Base-by-base conservation (phyloP, 2,797 vertebrate species). In the Enteromius trimaculatus region DNA sequence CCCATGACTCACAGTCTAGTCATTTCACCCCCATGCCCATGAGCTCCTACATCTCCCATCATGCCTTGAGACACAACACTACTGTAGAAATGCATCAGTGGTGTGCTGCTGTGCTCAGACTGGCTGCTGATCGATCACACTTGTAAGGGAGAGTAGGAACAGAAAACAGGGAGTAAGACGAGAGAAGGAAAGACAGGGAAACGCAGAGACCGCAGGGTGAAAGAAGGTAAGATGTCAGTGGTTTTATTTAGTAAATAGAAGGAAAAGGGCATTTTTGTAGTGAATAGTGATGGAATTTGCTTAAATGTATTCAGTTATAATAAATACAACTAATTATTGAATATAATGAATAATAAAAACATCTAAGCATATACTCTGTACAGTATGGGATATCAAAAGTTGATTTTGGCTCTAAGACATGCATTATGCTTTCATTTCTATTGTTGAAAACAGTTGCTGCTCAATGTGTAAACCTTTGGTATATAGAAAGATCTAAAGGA, bases 1-100 rank as follows among this genome's bases (percentile, higher is more conserved):
- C 69, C 34, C 34, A 34, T 87, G 81, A 88, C 65, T 85, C 83
- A 79, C 42, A 66, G 66, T 82, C 69, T 72, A 64, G 71, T n/a
- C 29, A 71, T 68, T 77, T 80, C 49, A 34, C 23, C 39, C 9
- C 49, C 53, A 78, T 69, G 53, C 21, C 65, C 17, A 1, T 51
- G 4, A 68, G 66, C 58, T 72, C 82, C 86, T 86, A 87, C 85
- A 86, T 47, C 78, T 58, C 88, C 88, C 86, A 87, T 80, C 69
- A 82, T 82, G 70, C 88, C 83, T 64, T 83, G 37, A 65, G 29
- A 11, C 8, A 34, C 39, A 71, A 31, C 34, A 16, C 31, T 55
- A 71, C 31, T 70, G 65, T 49, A 47, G 65, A 80, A 83, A 72
- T 58, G 79, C 77, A 77, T 78, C 82, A 83, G 80, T 86, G 37